Evolutionary conservation across 2,888 invertebrate species (phyloP).

Genomic region (Salpingus planirostris): DNA sequence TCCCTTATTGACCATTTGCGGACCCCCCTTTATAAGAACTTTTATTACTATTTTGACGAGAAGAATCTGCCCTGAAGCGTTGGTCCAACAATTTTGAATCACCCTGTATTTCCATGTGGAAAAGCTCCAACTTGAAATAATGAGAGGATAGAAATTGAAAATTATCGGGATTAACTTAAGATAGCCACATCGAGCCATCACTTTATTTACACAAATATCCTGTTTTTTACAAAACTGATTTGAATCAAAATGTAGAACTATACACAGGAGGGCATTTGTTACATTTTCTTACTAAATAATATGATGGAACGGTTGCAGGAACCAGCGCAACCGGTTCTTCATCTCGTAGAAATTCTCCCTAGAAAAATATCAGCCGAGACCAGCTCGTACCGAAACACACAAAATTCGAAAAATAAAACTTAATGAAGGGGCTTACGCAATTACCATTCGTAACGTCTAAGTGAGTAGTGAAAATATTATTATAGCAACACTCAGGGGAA

Average conservation of each 20-base stretch:
- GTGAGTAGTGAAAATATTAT: constrained; percentile 15
- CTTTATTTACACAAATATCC: constrained; percentile 41
- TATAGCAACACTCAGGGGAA: constrained; percentile 34
- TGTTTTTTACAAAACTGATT: constrained; percentile 39
- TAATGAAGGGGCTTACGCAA: too few relatives aligned
- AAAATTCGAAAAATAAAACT: constrained; percentile 12
- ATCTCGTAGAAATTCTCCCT: background rate
- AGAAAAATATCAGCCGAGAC: constrained; percentile 27
- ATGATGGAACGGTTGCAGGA: constrained; percentile 21
- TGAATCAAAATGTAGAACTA: constrained; percentile 33
- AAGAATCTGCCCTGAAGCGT: too few relatives aligned
- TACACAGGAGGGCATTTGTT: too few relatives aligned
- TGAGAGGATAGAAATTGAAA: too few relatives aligned
- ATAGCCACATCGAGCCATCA: constrained; percentile 32
- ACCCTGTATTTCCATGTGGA: too few relatives aligned
- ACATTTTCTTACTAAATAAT: constrained; percentile 31
- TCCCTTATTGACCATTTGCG: too few relatives aligned
- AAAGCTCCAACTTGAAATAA: too few relatives aligned
- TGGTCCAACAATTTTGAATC: too few relatives aligned
- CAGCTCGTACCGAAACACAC: constrained; percentile 26
- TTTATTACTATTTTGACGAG: too few relatives aligned
- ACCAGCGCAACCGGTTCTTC: constrained; percentile 23
- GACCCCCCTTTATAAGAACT: too few relatives aligned
- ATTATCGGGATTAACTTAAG: constrained; percentile 27
- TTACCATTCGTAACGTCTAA: too few relatives aligned